A percentile compares a stretch with the other conserved stretches of the same genome.
These are phyloP conservation scores for Pteronotus mesoamericanus DNA, from an alignment of 2,797 vertebrate species.

Conservation along the genomic window DNA sequence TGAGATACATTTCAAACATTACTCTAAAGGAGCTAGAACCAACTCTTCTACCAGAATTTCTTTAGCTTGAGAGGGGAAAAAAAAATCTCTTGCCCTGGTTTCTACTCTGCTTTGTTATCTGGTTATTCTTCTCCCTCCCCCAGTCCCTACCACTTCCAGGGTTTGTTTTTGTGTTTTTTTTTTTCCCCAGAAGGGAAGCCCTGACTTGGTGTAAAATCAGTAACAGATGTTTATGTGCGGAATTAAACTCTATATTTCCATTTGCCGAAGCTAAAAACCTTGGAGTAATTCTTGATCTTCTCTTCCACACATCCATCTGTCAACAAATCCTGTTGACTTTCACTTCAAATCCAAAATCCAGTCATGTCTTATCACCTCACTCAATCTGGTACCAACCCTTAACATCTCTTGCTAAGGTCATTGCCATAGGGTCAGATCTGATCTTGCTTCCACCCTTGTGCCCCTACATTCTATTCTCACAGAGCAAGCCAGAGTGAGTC, in stretches of 20 bases:
- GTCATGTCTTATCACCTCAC: background rate
- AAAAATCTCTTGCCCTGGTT: background rate
- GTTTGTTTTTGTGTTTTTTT: background rate
- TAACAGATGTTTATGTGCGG: background rate
- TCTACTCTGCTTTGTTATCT: background rate
- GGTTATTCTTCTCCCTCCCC: background rate
- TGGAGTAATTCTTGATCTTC: background rate
- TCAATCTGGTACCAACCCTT: background rate
- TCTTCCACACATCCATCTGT: background rate
- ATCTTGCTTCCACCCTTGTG: background rate
- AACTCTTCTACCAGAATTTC: background rate
- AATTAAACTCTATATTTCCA: background rate
- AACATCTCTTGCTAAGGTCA: background rate
- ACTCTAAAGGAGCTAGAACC: background rate
- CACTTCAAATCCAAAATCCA: slow-evolving; percentile 23
- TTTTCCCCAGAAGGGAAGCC: background rate
- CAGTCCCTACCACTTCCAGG: background rate
- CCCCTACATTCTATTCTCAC: background rate
- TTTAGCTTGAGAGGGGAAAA: background rate
- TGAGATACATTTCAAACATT: background rate
- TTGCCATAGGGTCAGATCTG: background rate
- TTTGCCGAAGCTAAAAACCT: background rate
- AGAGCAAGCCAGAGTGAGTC: background rate
- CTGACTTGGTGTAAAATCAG: background rate
- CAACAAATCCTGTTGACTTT: background rate